Evolutionary conservation across 92 coral and sea anemone species (phyloP), one percentile per base, ranked within the genome.

Genomic region (Zoanthus sociatus): DNA sequence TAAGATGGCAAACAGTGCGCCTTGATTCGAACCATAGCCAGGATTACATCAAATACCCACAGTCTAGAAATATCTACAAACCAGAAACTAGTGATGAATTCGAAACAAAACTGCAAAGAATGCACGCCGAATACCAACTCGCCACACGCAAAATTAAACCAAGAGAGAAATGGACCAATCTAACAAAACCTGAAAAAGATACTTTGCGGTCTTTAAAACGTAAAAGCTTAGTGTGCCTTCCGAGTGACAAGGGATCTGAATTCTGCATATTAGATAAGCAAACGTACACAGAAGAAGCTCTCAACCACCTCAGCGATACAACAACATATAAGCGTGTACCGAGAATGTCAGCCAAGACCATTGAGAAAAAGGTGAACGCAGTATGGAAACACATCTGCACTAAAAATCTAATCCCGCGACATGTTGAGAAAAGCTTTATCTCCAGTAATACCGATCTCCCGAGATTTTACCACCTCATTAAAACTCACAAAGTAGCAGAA

Each of bases 381-480:
- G 31, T 66, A 50, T 70, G 87, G 79, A 84, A 84, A 32, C 9
- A 16, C 1, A 84, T 70, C 16, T 84, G 78, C 68, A 50, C 26
- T 4, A 18, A 9, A 55, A 50, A 67, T 54, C 6, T 51, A 6
- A 84, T 84, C 48, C 88, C 88, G 1, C 4, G 44, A 72, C 71
- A 55, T 20, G 53, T 84, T 17, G 51, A 72, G 48, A 71, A 26
- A 46, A 84, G 81, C 72, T n/a, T 71, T 32, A 73, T 73, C 53
- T 48, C 88, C 32, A 18, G 55, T 17, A 83, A 83, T 66, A 66
- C 88, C 61, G 88, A 84, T 6, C 53, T 73, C 17, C 88, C 82
- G 18, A 20, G 9, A 9, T 84, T 73, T 54, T 84, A 73, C 82
- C 88, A 84, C 4, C 56, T 84, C 6, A 53, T 84, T 9, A 55